These are phyloP conservation scores for Patiria pectinifera DNA, from an alignment of 53 echinoderm and acorn worm species.

Conservation along the genomic window DNA sequence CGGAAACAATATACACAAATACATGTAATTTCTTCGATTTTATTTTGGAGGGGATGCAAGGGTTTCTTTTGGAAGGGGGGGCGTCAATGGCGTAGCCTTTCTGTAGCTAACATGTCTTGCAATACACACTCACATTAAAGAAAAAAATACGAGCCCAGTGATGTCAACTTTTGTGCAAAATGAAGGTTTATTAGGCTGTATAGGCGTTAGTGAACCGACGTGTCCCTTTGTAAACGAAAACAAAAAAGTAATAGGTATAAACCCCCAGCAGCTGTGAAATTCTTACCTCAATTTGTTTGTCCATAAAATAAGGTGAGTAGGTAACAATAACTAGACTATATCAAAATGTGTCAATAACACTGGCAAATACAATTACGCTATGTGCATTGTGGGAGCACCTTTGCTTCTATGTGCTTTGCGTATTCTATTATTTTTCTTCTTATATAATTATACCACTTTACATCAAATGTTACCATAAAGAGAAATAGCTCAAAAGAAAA, in stretches of 20 bases:
- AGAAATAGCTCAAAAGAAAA: not conserved
- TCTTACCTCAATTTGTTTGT: not conserved
- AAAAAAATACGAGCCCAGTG: too few relatives aligned
- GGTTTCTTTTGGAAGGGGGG: too few relatives aligned
- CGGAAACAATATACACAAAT: too few relatives aligned
- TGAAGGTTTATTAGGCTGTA: slow-evolving; percentile 68
- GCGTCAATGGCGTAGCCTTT: too few relatives aligned
- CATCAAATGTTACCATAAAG: not conserved
- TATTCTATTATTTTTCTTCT: not conserved
- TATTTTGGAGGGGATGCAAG: too few relatives aligned
- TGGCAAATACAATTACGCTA: not conserved
- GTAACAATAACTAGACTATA: not conserved
- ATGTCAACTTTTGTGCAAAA: slow-evolving; percentile 65
- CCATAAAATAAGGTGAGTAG: not conserved
- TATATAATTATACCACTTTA: not conserved
- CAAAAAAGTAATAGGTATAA: not conserved
- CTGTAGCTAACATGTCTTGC: too few relatives aligned
- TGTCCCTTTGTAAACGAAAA: slow-evolving; percentile 28
- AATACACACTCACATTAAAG: too few relatives aligned
- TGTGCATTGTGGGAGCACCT: not conserved
- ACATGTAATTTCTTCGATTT: too few relatives aligned
- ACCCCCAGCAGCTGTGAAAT: slow-evolving; percentile 17
- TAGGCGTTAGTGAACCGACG: slow-evolving; percentile 56
- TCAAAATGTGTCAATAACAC: slow-evolving; percentile 18
- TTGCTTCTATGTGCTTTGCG: not conserved